Percentiles rank a stretch among this genome's conserved stretches.
Conservation (phyloP, 2,797 vertebrate species). For the Sphenodon punctatus region DNA sequence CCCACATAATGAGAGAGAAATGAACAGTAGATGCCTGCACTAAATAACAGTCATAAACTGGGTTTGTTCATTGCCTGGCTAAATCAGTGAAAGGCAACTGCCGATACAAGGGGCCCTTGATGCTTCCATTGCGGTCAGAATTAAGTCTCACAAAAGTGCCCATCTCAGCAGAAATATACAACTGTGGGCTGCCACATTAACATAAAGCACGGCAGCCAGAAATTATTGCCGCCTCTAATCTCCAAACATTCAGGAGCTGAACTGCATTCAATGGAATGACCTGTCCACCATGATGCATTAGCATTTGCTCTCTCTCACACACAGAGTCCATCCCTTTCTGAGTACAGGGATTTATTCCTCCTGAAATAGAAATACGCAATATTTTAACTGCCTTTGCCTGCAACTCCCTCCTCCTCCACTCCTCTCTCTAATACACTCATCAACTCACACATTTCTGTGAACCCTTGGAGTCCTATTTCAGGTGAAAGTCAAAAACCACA, state of each 20-base stretch:
- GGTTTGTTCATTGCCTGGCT: constrained; percentile 39
- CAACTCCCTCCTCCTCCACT: neutral
- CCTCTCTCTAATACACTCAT: neutral
- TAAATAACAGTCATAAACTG: constrained; percentile 12
- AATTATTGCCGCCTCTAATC: constrained; percentile 87
- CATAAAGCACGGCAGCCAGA: constrained; percentile 84
- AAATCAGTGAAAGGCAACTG: constrained; percentile 73
- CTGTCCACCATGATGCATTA: constrained; percentile 84
- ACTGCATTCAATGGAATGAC: constrained; percentile 81
- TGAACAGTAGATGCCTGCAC: neutral
- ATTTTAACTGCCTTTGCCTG: constrained; percentile 27
- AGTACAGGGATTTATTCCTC: constrained; percentile 67
- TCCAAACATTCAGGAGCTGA: constrained; percentile 81
- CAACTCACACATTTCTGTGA: neutral
- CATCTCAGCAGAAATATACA: constrained; percentile 84
- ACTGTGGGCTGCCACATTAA: constrained; percentile 82
- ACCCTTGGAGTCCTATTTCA: neutral
- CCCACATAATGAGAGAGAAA: neutral
- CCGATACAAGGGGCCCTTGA: constrained; percentile 54
- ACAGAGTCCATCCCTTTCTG: constrained; percentile 3
- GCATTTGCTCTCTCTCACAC: constrained; percentile 59
- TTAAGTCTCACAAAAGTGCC: constrained; percentile 79
- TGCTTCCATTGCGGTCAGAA: constrained; percentile 79
- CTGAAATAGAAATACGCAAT: constrained; percentile 65
- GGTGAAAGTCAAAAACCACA: neutral